Percentiles rank a stretch among this genome's conserved stretches.
These are phyloP conservation scores for Agrilus mali DNA, from an alignment of 2,888 invertebrate genomes.

Conservation along the genomic window DNA sequence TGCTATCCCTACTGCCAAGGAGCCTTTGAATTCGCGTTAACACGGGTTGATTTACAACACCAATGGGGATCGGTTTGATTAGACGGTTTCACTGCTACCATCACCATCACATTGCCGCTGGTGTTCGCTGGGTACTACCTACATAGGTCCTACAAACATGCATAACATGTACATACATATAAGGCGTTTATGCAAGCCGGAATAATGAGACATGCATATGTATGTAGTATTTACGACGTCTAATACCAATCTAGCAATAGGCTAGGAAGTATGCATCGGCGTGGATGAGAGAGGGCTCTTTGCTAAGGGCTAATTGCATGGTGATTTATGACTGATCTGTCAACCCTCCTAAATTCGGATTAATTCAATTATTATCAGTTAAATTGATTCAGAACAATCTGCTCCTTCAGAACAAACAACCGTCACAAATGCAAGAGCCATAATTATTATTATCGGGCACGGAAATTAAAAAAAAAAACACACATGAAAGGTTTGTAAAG, in stretches of 20 bases:
- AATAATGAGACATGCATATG: conserved; percentile 33
- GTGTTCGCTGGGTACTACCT: too few species aligned
- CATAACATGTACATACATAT: conserved; percentile 9
- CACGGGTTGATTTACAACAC: conserved; percentile 24
- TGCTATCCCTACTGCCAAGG: conserved; percentile 6
- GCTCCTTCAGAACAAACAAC: neutral
- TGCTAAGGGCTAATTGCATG: conserved; percentile 18
- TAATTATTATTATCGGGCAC: too few species aligned
- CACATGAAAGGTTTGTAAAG: too few species aligned
- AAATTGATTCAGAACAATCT: conserved; percentile 17
- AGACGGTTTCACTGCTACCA: conserved; percentile 14
- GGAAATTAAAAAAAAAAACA: too few species aligned
- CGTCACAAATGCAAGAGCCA: too few species aligned
- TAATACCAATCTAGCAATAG: too few species aligned
- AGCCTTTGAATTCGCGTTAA: conserved; percentile 22
- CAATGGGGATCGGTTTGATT: conserved; percentile 27
- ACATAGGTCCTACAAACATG: conserved; percentile 9
- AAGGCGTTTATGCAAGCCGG: conserved; percentile 18
- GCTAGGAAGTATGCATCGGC: conserved; percentile 17
- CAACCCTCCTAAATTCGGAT: conserved; percentile 18
- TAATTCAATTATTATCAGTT: conserved; percentile 23
- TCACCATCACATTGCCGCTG: too few species aligned
- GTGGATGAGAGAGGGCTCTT: conserved; percentile 25
- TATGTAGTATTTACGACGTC: conserved; percentile 18
- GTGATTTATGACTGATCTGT: conserved; percentile 20